These are phyloP conservation scores for Leptarthrus brevirostris DNA, from an alignment of 2,888 invertebrate species.

Conservation along the genomic window DNA sequence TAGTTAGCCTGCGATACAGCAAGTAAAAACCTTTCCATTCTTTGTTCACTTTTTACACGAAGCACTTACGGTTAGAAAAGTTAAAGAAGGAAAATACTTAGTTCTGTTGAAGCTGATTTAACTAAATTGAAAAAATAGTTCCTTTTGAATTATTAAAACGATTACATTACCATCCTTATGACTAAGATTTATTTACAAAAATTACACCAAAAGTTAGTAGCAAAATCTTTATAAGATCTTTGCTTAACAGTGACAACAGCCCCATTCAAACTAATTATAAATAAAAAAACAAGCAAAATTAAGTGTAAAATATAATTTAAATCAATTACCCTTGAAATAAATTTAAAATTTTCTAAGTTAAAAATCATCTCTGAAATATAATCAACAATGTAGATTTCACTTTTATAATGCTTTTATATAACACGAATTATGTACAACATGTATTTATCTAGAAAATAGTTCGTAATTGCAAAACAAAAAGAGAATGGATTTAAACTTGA, in stretches of 20 bases:
- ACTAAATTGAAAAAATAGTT: conserved; percentile 38
- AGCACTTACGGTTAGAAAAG: conserved; percentile 42
- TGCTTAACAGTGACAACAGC: conserved; percentile 44
- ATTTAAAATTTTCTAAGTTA: background rate
- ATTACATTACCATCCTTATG: conserved; percentile 28
- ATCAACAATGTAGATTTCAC: conserved; percentile 29
- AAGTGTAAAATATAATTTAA: background rate
- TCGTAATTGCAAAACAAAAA: conserved; percentile 33
- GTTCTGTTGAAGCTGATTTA: conserved; percentile 17
- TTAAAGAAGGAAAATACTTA: conserved; percentile 17
- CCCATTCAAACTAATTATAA: conserved; percentile 32
- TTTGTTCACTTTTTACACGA: conserved; percentile 34
- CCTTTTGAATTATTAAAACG: conserved; percentile 23
- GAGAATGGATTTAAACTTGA: background rate
- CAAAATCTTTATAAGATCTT: conserved; percentile 44
- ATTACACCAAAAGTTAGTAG: conserved; percentile 44
- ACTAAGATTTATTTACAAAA: conserved; percentile 47
- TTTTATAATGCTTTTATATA: conserved; percentile 18
- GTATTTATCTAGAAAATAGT: conserved; percentile 32
- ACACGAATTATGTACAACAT: conserved; percentile 45
- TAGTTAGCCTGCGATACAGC: conserved; percentile 40
- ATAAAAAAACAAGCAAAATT: conserved; percentile 10
- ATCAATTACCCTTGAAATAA: background rate
- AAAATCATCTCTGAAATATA: conserved; percentile 15
- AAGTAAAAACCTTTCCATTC: conserved; percentile 40